Conservation (phyloP, 2,113 vertebrate genomes). For the Stigmatopora nigra region DNA sequence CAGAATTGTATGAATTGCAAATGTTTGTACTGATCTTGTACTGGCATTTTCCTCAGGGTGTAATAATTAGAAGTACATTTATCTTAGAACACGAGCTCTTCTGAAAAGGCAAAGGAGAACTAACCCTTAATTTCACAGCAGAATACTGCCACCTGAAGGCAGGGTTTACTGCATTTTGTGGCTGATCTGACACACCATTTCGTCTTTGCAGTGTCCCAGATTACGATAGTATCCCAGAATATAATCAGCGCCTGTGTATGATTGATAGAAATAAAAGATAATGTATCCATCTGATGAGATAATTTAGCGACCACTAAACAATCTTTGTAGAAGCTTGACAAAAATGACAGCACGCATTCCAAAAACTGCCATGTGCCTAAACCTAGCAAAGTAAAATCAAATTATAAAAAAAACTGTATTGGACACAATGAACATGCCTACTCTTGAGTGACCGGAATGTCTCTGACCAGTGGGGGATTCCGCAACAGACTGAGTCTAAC, state of each 20-base stretch:
- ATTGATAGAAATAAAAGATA: slow-evolving; percentile 30
- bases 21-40: background rate
- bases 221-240: slow-evolving; percentile 18
- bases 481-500: slow-evolving; percentile 63
- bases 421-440: slow-evolving; percentile 12
- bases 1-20: background rate
- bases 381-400: slow-evolving; percentile 35
- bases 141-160: slow-evolving; percentile 72
- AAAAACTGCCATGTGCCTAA: slow-evolving; percentile 8
- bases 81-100: background rate
- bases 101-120: slow-evolving; percentile 15
- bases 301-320: slow-evolving; percentile 23
- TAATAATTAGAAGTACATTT: background rate
- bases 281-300: slow-evolving; percentile 40
- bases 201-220: slow-evolving; percentile 23
- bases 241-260: slow-evolving; percentile 14
- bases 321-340: slow-evolving; percentile 11
- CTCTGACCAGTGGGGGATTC: slow-evolving; percentile 50
- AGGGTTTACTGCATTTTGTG: slow-evolving; percentile 37
- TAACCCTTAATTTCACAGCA: slow-evolving; percentile 54
- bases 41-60: background rate
- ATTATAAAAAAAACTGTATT: slow-evolving; percentile 34
- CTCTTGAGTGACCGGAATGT: slow-evolving; percentile 54
- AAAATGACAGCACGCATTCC: slow-evolving; percentile 4
- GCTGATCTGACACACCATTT: background rate